phyloP scores from a whole-genome alignment of 2,797 vertebrate genomes.

The Graptemys geographica region DNA sequence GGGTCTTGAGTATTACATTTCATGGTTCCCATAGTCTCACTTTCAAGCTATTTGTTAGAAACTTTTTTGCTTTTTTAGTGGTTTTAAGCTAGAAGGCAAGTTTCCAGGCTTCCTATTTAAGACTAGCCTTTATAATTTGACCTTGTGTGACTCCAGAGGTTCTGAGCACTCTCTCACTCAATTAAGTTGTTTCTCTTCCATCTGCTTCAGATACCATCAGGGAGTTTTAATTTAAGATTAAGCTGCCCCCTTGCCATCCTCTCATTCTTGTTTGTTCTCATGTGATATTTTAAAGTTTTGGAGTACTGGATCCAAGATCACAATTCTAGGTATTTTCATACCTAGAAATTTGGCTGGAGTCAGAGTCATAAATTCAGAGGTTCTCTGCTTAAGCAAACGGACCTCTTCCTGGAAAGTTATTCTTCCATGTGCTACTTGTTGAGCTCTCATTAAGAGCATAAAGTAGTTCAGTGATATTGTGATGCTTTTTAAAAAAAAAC shows the following conservation, averaged over 20 bases:
- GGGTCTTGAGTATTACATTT: constrained; percentile 51
- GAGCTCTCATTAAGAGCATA: not conserved
- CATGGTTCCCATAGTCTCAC: constrained; percentile 42
- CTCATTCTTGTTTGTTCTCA: not conserved
- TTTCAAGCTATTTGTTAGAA: constrained; percentile 56
- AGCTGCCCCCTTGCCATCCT: not conserved
- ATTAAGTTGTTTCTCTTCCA: not conserved
- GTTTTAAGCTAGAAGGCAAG: not conserved
- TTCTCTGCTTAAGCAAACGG: not conserved
- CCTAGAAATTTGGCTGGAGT: not conserved
- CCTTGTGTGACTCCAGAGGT: not conserved
- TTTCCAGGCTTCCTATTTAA: constrained; percentile 37
- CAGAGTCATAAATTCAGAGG: not conserved
- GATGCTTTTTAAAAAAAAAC: not conserved
- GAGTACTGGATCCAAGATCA: not conserved
- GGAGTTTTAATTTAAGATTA: not conserved
- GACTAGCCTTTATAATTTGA: not conserved
- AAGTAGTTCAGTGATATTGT: not conserved
- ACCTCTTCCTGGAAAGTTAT: not conserved
- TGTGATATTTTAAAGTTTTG: not conserved
- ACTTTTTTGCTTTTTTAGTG: not conserved
- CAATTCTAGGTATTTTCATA: not conserved
- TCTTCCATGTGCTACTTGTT: not conserved
- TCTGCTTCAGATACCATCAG: not conserved
- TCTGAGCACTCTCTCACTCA: not conserved